These are phyloP conservation scores for Oncorhynchus keta DNA, from an alignment of 2,113 vertebrate genomes.

Conservation along the genomic window DNA sequence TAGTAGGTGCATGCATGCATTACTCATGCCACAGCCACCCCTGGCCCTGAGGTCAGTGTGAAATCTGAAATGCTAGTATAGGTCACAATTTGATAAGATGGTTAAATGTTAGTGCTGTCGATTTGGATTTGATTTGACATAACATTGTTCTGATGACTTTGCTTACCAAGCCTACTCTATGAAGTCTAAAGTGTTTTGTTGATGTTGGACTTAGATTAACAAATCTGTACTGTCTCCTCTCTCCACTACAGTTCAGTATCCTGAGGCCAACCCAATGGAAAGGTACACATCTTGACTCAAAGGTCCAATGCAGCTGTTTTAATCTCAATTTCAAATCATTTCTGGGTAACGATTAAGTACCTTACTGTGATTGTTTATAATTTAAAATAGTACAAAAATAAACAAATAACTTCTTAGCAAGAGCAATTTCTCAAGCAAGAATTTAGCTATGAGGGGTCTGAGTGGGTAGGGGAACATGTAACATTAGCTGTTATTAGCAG, in stretches of 20 bases:
- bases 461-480: too few species aligned
- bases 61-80: not conserved
- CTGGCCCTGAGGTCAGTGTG: not conserved
- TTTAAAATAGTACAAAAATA: too few species aligned
- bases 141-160: not conserved
- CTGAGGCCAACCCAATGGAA: constrained; percentile 48
- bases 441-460: too few species aligned
- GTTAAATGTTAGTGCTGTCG: not conserved
- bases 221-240: constrained; percentile 13
- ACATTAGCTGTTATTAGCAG: too few species aligned
- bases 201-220: not conserved
- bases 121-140: not conserved
- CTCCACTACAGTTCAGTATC: constrained; percentile 52
- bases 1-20: too few species aligned
- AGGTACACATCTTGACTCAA: constrained; percentile 51
- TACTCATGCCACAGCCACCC: too few species aligned
- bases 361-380: too few species aligned
- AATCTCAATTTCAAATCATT: not conserved
- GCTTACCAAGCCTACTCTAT: not conserved
- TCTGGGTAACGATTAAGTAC: too few species aligned
- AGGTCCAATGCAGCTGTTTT: too few species aligned
- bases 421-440: too few species aligned
- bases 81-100: not conserved
- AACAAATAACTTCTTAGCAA: too few species aligned
- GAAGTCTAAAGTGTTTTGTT: not conserved